Conservation (phyloP, 2,113 vertebrate species). For the Zonotrichia leucophrys region DNA sequence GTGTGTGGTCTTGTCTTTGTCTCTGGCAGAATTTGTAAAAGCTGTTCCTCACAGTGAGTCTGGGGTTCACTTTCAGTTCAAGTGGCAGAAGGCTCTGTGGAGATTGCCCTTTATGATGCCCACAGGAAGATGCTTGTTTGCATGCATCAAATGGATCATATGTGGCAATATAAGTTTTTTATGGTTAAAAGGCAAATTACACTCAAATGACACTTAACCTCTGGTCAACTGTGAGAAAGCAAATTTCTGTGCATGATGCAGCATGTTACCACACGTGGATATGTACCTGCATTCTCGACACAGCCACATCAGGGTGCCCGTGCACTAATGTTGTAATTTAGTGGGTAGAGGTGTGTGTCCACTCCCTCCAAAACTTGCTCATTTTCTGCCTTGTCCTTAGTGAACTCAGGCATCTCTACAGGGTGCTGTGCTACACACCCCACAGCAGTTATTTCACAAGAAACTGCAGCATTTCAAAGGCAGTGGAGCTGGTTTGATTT, state of each 20-base stretch:
- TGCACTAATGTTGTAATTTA: neutral
- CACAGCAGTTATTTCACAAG: neutral
- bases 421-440: neutral
- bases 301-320: neutral
- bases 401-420: neutral
- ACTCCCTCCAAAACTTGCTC: neutral
- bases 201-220: neutral
- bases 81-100: neutral
- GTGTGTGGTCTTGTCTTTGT: neutral
- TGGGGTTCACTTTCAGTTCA: neutral
- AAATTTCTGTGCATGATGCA: neutral
- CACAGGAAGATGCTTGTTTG: neutral
- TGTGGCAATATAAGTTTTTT: neutral
- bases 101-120: neutral
- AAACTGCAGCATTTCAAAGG: neutral
- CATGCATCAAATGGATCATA: neutral
- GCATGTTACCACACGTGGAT: neutral
- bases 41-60: neutral
- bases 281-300: neutral
- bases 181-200: neutral
- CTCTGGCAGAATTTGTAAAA: neutral
- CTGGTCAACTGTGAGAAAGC: neutral
- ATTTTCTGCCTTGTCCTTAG: neutral
- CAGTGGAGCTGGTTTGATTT: neutral
- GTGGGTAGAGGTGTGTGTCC: neutral